phyloP scores from a whole-genome alignment of 2,113 vertebrate genomes.

The Bos javanicus region DNA sequence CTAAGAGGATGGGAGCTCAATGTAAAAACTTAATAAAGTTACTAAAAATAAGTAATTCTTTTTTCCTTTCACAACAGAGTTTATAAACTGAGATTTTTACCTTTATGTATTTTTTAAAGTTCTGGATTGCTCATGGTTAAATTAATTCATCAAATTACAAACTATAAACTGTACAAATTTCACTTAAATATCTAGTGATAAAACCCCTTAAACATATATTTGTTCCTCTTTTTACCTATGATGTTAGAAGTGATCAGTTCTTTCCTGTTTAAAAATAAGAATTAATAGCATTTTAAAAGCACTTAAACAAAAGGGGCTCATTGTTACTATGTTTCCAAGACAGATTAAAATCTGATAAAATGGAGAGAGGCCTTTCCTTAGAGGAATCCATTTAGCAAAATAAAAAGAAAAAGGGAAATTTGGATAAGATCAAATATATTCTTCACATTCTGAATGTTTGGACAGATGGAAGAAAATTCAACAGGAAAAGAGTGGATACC shows the following conservation, averaged over 20 bases:
- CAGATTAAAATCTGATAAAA: neutral
- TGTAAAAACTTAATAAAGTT: neutral
- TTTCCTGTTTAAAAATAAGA: conserved; percentile 18
- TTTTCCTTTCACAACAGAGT: neutral
- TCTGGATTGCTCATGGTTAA: neutral
- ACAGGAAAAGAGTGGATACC: neutral
- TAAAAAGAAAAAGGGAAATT: neutral
- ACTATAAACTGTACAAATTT: neutral
- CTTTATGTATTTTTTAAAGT: neutral
- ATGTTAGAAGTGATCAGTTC: neutral
- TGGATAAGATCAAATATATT: neutral
- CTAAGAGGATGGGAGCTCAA: neutral
- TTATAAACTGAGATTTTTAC: neutral
- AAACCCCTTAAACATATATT: neutral
- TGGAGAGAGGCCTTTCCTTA: neutral
- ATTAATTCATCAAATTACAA: neutral
- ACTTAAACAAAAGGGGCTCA: neutral
- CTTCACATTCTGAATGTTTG: conserved; percentile 29
- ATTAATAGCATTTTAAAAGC: neutral
- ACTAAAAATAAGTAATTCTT: neutral
- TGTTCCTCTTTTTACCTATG: neutral
- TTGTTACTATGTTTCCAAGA: neutral
- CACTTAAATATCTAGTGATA: neutral
- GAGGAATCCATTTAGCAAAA: neutral
- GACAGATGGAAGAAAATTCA: conserved; percentile 33